Evolutionary conservation across 1,140 invertebrate genomes (phyloP), one percentile per base, ranked within the genome.

Genomic region (Acromyrmex heyeri): DNA sequence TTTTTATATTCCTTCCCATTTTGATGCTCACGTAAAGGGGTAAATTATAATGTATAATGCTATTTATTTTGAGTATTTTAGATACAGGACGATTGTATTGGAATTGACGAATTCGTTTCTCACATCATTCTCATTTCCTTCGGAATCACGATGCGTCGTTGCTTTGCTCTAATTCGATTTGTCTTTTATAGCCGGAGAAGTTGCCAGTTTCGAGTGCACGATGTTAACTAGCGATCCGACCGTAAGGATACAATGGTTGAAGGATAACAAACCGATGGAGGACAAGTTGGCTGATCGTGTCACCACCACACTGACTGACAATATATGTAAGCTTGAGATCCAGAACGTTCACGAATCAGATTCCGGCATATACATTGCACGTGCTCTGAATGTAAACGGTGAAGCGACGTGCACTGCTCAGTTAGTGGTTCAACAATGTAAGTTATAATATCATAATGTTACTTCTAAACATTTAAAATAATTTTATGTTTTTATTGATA

Each of bases 311-410:
- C 94, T 95, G 61, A 94, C 95, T 14, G 96, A 97, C 48, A 95
- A 96, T 30, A 95, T 94, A 0, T 97, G 97, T 93, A 97, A 96
- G 73, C 95, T 99, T 77, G 96, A 97, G 90, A 96, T 99, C 27
- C 96, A 97, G 88, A 97, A 99, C 90, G 98, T 97, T 78, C 95
- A 96, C 27, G 97, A 97, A 77, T 96, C 97, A 53, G 99, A 99
- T 95, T 96, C 97, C 2, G 99, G 99, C 18, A 96, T 98, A 27
- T 99, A 99, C 93, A 99, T 98, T 0, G 98, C 98, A 70, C 96
- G 98, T 55, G 99, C 98, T n/a, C 97, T 97, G 62, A 99, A 99
- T 93, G 95, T 95, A 0, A 97, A 97, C 50, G 97, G 98, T 50
- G 97, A 97, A 90, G 96, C 97, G 8, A 97, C 97, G 73, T 98